Evolutionary conservation across 2,797 vertebrate species (phyloP).

Genomic region (Neosalanx taihuensis): DNA sequence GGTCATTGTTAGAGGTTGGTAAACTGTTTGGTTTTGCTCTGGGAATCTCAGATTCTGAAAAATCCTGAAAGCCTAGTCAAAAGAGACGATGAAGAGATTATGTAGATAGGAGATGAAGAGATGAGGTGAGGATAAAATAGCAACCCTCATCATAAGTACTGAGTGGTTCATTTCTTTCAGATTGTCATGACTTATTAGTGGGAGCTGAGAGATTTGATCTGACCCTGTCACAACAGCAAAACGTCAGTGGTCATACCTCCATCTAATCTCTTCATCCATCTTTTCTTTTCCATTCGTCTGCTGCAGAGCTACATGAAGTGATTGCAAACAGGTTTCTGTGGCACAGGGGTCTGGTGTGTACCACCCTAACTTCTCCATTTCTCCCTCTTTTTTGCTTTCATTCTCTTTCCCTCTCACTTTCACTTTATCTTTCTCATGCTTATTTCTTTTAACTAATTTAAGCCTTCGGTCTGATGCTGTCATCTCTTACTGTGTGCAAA

Average conservation of each 20-base stretch:
- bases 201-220: conserved; percentile 46
- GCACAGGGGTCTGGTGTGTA: conserved; percentile 11
- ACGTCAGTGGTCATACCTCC: conserved; percentile 11
- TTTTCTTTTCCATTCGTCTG: conserved; percentile 20
- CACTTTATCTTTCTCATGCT: background rate
- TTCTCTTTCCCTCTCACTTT: no score
- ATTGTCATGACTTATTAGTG: conserved; percentile 47
- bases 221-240: conserved; percentile 41
- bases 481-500: background rate
- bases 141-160: conserved; percentile 10
- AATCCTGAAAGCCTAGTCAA: no score
- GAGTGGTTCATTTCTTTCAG: conserved; percentile 19
- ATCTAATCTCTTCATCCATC: conserved; percentile 22
- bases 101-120: conserved; percentile 12
- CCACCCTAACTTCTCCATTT: background rate
- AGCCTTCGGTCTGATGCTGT: no score
- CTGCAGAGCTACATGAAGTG: conserved; percentile 71
- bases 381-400: conserved; percentile 23
- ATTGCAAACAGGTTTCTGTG: conserved; percentile 58
- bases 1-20: background rate
- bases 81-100: no score
- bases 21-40: background rate
- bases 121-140: conserved; percentile 17
- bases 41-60: background rate
- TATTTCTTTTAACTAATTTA: background rate